Evolutionary conservation across 2,797 vertebrate species (phyloP), one percentile per base, ranked within the genome.

Genomic region (Oophaga sylvatica): DNA sequence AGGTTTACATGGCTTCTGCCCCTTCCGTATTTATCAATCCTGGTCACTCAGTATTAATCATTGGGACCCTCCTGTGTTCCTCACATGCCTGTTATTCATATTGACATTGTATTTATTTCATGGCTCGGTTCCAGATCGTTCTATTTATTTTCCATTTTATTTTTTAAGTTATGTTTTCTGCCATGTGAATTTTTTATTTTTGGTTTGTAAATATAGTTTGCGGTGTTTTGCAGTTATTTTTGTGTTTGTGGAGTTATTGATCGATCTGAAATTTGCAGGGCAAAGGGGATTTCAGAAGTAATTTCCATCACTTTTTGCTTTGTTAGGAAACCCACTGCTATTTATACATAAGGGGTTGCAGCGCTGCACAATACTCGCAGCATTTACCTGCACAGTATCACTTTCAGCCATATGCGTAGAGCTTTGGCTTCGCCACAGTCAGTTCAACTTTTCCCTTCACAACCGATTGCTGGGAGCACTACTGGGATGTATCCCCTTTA

Each of bases 51-150:
- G 79, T 81, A 81, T 81, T 80, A 80, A 79, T 79, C 29, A 62
- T 41, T 63, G 60, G 31, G 79, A 81, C 48, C 35, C n/a, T n/a
- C n/a, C n/a, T n/a, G n/a, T n/a, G n/a, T n/a, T n/a, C n/a, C n/a
- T 59, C 53, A 60, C 16, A 15, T 57, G 48, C 56, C 76, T 35
- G 29, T 80, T 80, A 45, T 80, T 62, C 59, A 81, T 81, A 59
- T 59, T 79, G 19, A 63, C 17, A 41, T 10, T 81, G 79, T 81
- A 81, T 81, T 81, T 81, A 81, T 81, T 63, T 81, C 35, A 41
- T 59, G 31, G 12, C 20, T 45, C 22, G 41, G 31, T 63, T 80
- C 26, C 57, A 45, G 35, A 15, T 63, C 6, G n/a, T 63, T 80
- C 12, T 80, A 79, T 79, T 79, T 79, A 79, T 81, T 2, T 26